Conservation (phyloP, 64 coral and sea anemone genomes). For the Anthopleura sola region DNA sequence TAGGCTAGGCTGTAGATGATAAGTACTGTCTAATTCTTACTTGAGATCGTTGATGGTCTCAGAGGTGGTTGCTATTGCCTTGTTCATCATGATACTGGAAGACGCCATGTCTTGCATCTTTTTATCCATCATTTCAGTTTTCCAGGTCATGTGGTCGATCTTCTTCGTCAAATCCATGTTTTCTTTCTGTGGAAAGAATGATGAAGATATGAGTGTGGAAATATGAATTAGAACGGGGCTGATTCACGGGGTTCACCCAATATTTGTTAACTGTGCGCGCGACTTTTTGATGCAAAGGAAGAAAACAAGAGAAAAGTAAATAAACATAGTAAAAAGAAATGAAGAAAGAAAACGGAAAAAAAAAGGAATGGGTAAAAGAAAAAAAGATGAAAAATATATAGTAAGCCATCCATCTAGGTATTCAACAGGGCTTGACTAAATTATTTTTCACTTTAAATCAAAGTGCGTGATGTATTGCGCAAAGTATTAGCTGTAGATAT, state of each 20-base stretch:
- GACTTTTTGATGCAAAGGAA: neutral
- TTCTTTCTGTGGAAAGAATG: constrained; percentile 57
- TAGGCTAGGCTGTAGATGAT: too few relatives aligned
- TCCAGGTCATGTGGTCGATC: constrained; percentile 95
- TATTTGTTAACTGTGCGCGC: neutral
- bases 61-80: constrained; percentile 57
- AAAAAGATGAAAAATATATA: too few relatives aligned
- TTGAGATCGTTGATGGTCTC: constrained; percentile 62
- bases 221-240: neutral
- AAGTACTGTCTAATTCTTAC: neutral
- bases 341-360: too few relatives aligned
- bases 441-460: too few relatives aligned
- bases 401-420: too few relatives aligned
- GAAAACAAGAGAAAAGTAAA: too few relatives aligned
- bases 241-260: too few relatives aligned
- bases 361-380: too few relatives aligned
- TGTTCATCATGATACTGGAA: constrained; percentile 78
- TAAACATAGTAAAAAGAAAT: too few relatives aligned
- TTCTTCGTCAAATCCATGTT: constrained; percentile 72
- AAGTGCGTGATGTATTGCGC: too few relatives aligned
- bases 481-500: too few relatives aligned
- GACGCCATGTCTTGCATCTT: constrained; percentile 95
- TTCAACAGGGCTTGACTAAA: too few relatives aligned
- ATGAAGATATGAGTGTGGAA: neutral
- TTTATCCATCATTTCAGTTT: constrained; percentile 92